Conservation (phyloP, 2,888 invertebrate species). For the Cheilosia pagana region DNA sequence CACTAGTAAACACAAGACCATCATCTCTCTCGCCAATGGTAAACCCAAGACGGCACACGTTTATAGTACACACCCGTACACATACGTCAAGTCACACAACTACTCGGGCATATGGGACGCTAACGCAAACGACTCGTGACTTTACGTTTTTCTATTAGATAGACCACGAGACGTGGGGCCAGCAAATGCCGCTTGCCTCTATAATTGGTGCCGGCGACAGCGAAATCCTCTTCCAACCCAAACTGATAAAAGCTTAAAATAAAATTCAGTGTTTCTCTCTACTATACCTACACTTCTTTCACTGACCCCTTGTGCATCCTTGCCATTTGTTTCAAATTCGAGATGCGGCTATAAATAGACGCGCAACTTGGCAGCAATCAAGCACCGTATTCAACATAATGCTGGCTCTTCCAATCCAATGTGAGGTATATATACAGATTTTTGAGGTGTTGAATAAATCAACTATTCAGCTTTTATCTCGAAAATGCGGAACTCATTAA, state of each 20-base stretch:
- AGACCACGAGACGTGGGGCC: slow-evolving; percentile 42
- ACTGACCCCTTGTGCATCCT: slow-evolving; percentile 66
- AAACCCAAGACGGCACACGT: slow-evolving; percentile 12
- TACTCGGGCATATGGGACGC: not conserved
- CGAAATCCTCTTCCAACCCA: slow-evolving; percentile 10
- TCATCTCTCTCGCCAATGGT: slow-evolving; percentile 4
- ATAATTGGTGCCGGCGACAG: slow-evolving; percentile 54
- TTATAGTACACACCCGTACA: not conserved
- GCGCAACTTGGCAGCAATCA: slow-evolving; percentile 50
- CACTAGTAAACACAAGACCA: slow-evolving; percentile 18
- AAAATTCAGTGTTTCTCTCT: slow-evolving; percentile 12
- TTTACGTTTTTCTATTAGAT: slow-evolving; percentile 7
- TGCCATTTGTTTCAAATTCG: slow-evolving; percentile 57
- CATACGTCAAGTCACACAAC: slow-evolving; percentile 17
- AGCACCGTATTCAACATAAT: slow-evolving; percentile 24
- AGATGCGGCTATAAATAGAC: slow-evolving; percentile 59
- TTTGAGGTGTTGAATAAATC: slow-evolving; percentile 20
- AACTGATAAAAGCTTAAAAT: slow-evolving; percentile 44
- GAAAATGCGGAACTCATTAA: slow-evolving; percentile 43
- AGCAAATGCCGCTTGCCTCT: slow-evolving; percentile 48
- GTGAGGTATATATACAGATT: not conserved
- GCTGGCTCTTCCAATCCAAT: slow-evolving; percentile 26
- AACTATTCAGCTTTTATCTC: slow-evolving; percentile 13
- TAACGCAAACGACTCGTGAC: slow-evolving; percentile 36
- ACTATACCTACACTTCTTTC: slow-evolving; percentile 32